Conservation (phyloP, 2,113 vertebrate species). For the Marmota flaviventris region DNA sequence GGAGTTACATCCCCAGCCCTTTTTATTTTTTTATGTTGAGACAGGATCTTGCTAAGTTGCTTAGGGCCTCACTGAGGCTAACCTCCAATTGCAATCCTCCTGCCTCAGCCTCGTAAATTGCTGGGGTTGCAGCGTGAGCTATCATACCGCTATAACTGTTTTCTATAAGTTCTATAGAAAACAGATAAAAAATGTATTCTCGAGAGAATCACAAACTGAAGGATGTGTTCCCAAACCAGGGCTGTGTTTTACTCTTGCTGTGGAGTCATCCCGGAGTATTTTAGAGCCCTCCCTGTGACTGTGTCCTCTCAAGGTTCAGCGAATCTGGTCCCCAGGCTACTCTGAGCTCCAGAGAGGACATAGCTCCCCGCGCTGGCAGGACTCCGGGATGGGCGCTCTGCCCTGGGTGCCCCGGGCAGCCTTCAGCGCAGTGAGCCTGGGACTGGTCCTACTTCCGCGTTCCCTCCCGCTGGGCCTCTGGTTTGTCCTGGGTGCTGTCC, state of each 20-base stretch:
- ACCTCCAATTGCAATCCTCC: neutral
- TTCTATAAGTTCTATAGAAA: neutral
- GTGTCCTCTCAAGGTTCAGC: neutral
- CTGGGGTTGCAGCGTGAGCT: neutral
- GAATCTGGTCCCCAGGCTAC: neutral
- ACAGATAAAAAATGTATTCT: neutral
- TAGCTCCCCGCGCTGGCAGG: neutral
- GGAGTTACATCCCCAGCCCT: neutral
- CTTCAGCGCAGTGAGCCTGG: neutral
- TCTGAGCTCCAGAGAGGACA: neutral
- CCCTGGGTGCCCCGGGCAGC: neutral
- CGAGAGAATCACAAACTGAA: neutral
- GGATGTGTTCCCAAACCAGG: no score
- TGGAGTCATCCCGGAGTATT: no score
- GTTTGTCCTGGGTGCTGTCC: fast-evolving
- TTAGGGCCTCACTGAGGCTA: neutral
- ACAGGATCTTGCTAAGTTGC: neutral
- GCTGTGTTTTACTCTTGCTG: neutral
- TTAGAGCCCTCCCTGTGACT: no score
- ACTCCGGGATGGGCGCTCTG: neutral
- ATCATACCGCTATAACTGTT: no score
- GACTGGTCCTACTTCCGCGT: neutral
- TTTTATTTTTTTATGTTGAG: neutral
- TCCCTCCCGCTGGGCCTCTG: neutral
- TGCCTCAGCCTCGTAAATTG: neutral